Conservation (phyloP, 2,888 invertebrate genomes). For the Lithophane ornitopus region DNA sequence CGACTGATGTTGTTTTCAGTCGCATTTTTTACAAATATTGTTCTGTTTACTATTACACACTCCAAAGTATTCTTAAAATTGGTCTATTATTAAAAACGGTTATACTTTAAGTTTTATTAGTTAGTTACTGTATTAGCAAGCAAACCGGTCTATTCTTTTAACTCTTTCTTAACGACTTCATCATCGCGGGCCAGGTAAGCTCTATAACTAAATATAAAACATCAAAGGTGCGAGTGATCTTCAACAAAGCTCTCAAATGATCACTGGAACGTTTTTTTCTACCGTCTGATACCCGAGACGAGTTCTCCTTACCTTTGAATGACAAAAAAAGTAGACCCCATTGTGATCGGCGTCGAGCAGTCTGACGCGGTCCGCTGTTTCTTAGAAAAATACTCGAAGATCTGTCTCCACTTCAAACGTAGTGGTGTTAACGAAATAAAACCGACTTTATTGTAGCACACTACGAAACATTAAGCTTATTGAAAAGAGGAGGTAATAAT, state of each 20-base stretch:
- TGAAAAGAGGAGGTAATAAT: conserved; percentile 3
- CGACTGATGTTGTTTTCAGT: not conserved
- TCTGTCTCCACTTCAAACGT: conserved; percentile 66
- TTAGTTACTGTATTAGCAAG: conserved; percentile 47
- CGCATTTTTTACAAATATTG: not conserved
- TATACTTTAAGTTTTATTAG: conserved; percentile 51
- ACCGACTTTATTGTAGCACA: conserved; percentile 35
- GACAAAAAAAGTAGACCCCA: conserved; percentile 83
- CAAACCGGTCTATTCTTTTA: conserved; percentile 69
- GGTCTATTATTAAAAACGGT: conserved; percentile 46
- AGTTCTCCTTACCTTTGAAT: conserved; percentile 79
- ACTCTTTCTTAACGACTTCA: conserved; percentile 78
- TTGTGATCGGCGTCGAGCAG: conserved; percentile 89
- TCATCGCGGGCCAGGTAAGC: conserved; percentile 76
- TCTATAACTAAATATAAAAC: conserved; percentile 80
- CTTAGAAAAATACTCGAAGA: conserved; percentile 79
- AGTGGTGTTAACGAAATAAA: conserved; percentile 48
- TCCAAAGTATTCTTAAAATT: conserved; percentile 7
- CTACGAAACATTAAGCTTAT: conserved; percentile 2
- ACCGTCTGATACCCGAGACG: conserved; percentile 79
- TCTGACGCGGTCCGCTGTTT: conserved; percentile 84
- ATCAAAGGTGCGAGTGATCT: conserved; percentile 79
- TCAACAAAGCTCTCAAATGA: conserved; percentile 80
- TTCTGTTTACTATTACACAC: not conserved
- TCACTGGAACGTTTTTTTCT: conserved; percentile 82